Evolutionary conservation across 1,140 invertebrate genomes (phyloP), one percentile per base, ranked within the genome.

Genomic region (Matsumurasca onukii): DNA sequence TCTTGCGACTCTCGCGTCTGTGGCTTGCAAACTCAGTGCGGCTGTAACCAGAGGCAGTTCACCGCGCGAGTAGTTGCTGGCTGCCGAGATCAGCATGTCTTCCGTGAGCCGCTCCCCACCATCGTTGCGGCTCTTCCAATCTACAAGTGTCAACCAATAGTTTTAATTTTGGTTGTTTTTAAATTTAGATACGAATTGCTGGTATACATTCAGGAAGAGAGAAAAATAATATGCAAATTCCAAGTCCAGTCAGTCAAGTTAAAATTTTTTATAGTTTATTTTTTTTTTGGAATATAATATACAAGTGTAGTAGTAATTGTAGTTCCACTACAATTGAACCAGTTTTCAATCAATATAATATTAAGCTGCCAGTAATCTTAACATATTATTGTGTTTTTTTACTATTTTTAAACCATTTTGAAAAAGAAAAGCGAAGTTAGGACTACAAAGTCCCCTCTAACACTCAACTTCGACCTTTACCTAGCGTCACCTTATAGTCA

Each of bases 81-180:
- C 92, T 0, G 92, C 92, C 1, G 89, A 87, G 0, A 94, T 89
- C 31, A 95, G 75, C 69, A 88, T 86, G 39, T 91, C 89, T 75
- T 94, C 91, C 0, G 89, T 91, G 52, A 94, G 81, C 72, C 92
- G 90, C 45, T 89, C 85, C 34, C 88, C 88, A 65, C 83, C 83
- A 55, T 85, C 83, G 3, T 78, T 76, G 73, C 79, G 71, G 29
- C 52, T 52, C 59, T 68, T 72, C 76, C 76, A 77, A 49, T 76
- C 76, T 76, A 66, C 39, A 45, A 45, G 39, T 12, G 39, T 45
- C 9, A n/a, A 45, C 9, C n/a, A 12, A 45, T 45, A 45, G 39
- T 45, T 45, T 45, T 45, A 45, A 45, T 12, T n/a, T 45, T 45
- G 9, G n/a, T 45, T 45, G n/a, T 12, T 12, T 45, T 45, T 45